phyloP scores from a whole-genome alignment of 1,140 invertebrate species.

The Aphelenchoides avenae region DNA sequence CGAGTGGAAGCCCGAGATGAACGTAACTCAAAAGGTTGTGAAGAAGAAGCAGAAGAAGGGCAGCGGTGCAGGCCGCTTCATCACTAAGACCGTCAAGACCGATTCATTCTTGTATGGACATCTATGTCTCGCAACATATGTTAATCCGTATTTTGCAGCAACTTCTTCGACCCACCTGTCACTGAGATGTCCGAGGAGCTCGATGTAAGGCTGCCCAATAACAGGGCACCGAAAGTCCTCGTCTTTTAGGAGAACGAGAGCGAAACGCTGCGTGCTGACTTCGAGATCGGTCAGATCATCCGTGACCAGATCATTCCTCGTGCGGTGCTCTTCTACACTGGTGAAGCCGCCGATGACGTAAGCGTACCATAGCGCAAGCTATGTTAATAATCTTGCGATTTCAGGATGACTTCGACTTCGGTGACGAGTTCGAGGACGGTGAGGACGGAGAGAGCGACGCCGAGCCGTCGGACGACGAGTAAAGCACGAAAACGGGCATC shows the following conservation, averaged over 20 bases:
- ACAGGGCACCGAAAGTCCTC: neutral
- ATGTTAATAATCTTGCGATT: too few species aligned
- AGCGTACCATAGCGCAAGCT: too few species aligned
- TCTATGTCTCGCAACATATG: too few species aligned
- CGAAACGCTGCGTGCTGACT: constrained; percentile 61
- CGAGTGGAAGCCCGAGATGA: constrained; percentile 92
- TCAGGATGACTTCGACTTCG: too few species aligned
- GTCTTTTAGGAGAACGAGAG: constrained; percentile 24
- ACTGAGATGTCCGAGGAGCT: constrained; percentile 60
- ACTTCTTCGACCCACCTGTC: constrained; percentile 88
- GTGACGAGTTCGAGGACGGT: constrained; percentile 39
- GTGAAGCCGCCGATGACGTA: constrained; percentile 54
- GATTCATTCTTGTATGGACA: neutral
- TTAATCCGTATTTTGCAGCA: constrained; percentile 60
- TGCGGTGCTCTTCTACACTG: constrained; percentile 64
- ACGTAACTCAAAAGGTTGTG: constrained; percentile 89
- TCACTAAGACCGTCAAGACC: constrained; percentile 79
- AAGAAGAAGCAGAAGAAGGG: constrained; percentile 99
- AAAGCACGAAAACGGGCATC: neutral
- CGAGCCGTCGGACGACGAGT: neutral
- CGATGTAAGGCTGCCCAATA: constrained; percentile 12
- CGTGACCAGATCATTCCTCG: constrained; percentile 60
- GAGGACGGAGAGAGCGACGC: constrained; percentile 25
- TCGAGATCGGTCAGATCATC: constrained; percentile 64
- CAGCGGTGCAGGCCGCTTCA: constrained; percentile 80